phyloP scores from a whole-genome alignment of 2,888 invertebrate species.

The Cremastinae sp. region DNA sequence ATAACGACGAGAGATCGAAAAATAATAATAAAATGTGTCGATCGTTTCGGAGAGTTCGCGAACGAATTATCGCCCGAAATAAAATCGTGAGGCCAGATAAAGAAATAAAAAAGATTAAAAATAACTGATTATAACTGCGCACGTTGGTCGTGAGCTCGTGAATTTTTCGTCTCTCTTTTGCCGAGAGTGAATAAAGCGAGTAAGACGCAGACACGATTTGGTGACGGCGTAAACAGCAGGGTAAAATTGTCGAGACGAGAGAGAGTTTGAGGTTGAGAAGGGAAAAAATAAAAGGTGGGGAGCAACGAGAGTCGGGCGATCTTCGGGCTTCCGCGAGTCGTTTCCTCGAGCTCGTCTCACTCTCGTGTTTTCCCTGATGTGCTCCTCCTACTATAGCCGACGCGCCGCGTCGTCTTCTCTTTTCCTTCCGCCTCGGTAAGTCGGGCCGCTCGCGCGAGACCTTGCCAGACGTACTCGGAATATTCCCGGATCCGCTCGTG shows the following conservation, averaged over 20 bases:
- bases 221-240: constrained; percentile 5
- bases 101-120: constrained; percentile 34
- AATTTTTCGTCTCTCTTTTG: constrained; percentile 9
- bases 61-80: no score
- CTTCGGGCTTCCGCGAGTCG: constrained; percentile 16
- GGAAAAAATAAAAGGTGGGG: constrained; percentile 36
- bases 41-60: no score
- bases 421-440: constrained; percentile 9
- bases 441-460: no score
- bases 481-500: no score
- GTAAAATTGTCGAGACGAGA: constrained; percentile 16
- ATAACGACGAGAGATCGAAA: no score
- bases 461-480: no score
- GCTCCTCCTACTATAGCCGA: no score
- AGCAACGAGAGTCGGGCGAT: constrained; percentile 23
- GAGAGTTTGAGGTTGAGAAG: constrained; percentile 7
- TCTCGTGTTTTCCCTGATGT: constrained; percentile 15
- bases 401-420: not conserved
- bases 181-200: no score
- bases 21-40: no score
- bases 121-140: not conserved
- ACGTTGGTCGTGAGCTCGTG: no score
- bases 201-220: no score
- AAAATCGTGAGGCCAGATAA: constrained; percentile 13
- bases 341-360: constrained; percentile 27